Evolutionary conservation across 2,113 vertebrate species (phyloP).

Genomic region (Polyodon spathula): DNA sequence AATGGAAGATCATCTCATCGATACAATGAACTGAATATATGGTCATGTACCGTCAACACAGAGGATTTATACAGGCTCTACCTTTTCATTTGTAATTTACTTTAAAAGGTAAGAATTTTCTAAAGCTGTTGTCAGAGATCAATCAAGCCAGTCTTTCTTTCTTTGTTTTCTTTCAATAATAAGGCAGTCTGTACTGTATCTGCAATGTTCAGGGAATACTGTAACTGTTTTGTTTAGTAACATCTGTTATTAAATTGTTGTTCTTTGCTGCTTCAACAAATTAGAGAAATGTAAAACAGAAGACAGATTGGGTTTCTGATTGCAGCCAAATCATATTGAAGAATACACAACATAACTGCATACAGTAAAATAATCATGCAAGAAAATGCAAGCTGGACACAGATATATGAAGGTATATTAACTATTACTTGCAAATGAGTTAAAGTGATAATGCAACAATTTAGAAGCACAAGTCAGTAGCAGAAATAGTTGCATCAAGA

Average conservation of each 20-base stretch:
- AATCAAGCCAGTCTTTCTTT: neutral
- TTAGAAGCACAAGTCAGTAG: neutral
- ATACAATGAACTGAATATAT: constrained; percentile 26
- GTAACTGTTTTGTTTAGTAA: too few species aligned
- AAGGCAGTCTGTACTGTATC: neutral
- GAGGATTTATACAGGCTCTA: constrained; percentile 36
- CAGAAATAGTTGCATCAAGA: neutral
- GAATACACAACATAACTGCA: neutral
- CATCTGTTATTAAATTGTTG: too few species aligned
- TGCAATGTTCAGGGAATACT: neutral
- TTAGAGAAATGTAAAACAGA: neutral
- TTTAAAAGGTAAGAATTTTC: constrained; percentile 46
- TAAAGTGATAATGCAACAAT: neutral
- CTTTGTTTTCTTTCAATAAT: constrained; percentile 1
- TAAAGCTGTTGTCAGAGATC: constrained; percentile 1
- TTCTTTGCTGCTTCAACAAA: neutral
- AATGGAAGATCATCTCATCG: constrained; percentile 35
- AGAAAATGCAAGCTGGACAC: neutral
- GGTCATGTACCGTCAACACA: constrained; percentile 40
- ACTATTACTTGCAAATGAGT: neutral
- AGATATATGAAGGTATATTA: neutral
- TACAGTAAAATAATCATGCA: neutral
- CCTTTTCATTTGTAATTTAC: constrained; percentile 44
- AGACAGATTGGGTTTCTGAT: neutral
- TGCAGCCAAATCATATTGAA: neutral